A percentile compares a stretch with the other conserved stretches of the same genome.
These are phyloP conservation scores for Bryconaethiops microstoma DNA, from an alignment of 2,797 vertebrate species.

Conservation along the genomic window DNA sequence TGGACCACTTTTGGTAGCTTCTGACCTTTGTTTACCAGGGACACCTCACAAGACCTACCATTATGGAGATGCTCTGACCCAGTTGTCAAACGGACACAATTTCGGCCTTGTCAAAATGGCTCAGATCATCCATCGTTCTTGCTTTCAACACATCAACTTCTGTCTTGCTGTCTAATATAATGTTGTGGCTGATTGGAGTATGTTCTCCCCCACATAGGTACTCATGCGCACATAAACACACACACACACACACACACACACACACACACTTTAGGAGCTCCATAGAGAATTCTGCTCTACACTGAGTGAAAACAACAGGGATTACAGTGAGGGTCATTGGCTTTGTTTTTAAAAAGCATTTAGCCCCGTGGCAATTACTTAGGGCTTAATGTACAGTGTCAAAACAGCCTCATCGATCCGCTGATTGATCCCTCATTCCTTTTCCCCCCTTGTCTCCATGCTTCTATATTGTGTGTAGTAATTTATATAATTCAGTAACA, in stretches of 20 bases:
- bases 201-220: conserved; percentile 1
- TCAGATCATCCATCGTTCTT: too few relatives aligned
- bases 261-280: conserved; percentile 30
- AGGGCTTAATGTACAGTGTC: conserved; percentile 93
- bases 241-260: conserved; percentile 36
- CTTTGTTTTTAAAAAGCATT: conserved; percentile 90
- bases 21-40: too few relatives aligned
- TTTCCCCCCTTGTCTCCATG: conserved; percentile 46
- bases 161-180: too few relatives aligned
- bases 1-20: too few relatives aligned
- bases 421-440: conserved; percentile 89
- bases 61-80: too few relatives aligned
- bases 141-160: too few relatives aligned
- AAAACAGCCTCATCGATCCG: conserved; percentile 86
- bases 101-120: too few relatives aligned
- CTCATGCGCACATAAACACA: conserved; percentile 45
- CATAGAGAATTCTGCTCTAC: conserved; percentile 41
- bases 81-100: too few relatives aligned
- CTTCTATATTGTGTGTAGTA: background rate
- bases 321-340: conserved; percentile 48
- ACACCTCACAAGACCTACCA: too few relatives aligned
- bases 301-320: conserved; percentile 32
- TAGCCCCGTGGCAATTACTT: conserved; percentile 92
- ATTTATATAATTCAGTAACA: background rate
- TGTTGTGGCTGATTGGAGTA: background rate